These are phyloP conservation scores for Hydrolagus affinis DNA, from an alignment of 2,113 vertebrate species.

Conservation along the genomic window DNA sequence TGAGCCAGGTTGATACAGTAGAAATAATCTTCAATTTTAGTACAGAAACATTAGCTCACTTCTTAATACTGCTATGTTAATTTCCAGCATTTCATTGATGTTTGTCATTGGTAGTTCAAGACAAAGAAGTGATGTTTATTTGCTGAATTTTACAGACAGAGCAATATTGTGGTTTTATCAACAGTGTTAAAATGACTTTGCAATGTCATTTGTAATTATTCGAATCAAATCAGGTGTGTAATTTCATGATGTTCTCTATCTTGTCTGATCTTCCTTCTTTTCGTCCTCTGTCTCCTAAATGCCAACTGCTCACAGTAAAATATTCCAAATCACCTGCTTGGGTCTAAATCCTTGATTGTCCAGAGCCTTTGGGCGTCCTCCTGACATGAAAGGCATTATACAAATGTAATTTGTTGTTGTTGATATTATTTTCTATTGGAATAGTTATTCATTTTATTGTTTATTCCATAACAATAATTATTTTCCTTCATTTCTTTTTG, in stretches of 20 bases:
- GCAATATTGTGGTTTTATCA: neutral
- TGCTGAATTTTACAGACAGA: neutral
- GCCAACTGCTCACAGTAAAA: neutral
- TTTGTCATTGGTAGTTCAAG: neutral
- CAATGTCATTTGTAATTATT: neutral
- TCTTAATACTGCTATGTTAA: neutral
- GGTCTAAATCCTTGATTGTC: too few relatives aligned
- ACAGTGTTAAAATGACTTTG: slow-evolving; percentile 11
- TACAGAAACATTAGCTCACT: neutral
- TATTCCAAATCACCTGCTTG: too few relatives aligned
- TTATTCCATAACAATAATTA: too few relatives aligned
- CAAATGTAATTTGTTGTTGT: too few relatives aligned
- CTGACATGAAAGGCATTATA: too few relatives aligned
- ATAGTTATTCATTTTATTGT: too few relatives aligned
- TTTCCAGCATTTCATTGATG: neutral
- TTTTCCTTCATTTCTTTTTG: too few relatives aligned
- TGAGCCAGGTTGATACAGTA: too few relatives aligned
- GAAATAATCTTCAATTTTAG: too few relatives aligned
- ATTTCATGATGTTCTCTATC: slow-evolving; percentile 13
- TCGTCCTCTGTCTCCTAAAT: neutral
- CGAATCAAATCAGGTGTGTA: neutral
- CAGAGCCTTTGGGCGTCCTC: too few relatives aligned
- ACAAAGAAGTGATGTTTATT: neutral
- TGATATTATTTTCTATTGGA: too few relatives aligned
- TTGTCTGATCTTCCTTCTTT: neutral